phyloP scores from a whole-genome alignment of 2,797 vertebrate species.

The Cyprinodon diabolis region DNA sequence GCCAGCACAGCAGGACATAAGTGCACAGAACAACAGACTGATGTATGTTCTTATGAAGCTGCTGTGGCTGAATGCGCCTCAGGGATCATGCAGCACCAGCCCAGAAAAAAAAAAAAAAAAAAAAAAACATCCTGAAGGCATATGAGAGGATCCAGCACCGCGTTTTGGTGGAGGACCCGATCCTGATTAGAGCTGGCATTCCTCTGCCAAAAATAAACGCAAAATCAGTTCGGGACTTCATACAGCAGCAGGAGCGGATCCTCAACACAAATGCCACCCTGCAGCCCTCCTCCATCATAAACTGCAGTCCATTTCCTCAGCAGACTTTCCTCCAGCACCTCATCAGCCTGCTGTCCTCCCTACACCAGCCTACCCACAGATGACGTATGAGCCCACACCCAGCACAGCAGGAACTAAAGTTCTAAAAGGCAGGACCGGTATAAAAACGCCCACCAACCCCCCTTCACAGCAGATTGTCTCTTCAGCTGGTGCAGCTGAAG shows the following conservation, averaged over 20 bases:
- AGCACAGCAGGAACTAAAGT: background rate
- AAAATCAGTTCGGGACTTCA: background rate
- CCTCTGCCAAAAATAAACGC: background rate
- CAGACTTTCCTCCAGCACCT: background rate
- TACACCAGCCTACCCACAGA: background rate
- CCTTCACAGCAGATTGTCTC: background rate
- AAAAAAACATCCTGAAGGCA: background rate
- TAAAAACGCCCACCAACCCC: background rate
- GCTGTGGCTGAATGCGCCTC: background rate
- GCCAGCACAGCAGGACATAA: constrained; percentile 10
- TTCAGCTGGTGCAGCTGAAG: background rate
- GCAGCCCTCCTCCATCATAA: background rate
- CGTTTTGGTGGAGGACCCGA: too few species aligned
- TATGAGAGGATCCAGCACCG: background rate
- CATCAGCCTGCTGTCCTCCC: background rate
- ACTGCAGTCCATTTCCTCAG: background rate
- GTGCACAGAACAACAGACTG: background rate
- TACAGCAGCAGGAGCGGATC: background rate
- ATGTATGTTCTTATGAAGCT: background rate
- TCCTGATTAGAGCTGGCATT: too few species aligned
- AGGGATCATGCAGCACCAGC: background rate
- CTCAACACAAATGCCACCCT: background rate
- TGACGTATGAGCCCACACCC: background rate
- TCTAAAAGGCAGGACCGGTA: background rate
- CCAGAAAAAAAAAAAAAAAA: background rate